A percentile compares a stretch with the other conserved stretches of the same genome.
phyloP scores from a whole-genome alignment of 2,888 invertebrate species.

The Ornithoptera alexandrae region DNA sequence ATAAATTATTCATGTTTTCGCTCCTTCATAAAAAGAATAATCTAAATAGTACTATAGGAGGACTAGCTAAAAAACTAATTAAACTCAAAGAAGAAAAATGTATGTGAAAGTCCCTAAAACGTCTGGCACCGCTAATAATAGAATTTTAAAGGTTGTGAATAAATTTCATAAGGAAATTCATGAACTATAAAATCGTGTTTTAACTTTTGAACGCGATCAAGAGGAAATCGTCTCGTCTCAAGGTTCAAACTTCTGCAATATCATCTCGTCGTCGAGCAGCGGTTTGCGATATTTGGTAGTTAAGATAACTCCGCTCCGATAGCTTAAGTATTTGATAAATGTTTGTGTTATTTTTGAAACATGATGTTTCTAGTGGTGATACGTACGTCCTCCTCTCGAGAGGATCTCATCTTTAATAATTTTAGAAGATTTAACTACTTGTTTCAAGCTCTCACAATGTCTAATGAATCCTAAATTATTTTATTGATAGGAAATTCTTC shows the following conservation, averaged over 20 bases:
- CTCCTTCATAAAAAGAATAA: too few relatives aligned
- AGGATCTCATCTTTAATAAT: too few relatives aligned
- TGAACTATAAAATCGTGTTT: constrained; percentile 16
- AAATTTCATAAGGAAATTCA: constrained; percentile 8
- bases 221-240: constrained; percentile 12
- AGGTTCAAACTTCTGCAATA: constrained; percentile 20
- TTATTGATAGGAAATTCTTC: too few relatives aligned
- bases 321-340: not conserved
- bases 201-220: constrained; percentile 6
- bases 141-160: not conserved
- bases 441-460: too few relatives aligned
- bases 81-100: too few relatives aligned
- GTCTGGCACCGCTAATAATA: not conserved
- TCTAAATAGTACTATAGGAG: too few relatives aligned
- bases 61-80: too few relatives aligned
- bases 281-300: constrained; percentile 19
- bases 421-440: too few relatives aligned
- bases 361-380: not conserved
- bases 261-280: constrained; percentile 10
- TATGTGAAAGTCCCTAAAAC: too few relatives aligned
- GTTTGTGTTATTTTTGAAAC: not conserved
- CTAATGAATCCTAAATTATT: too few relatives aligned
- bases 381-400: too few relatives aligned
- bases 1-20: too few relatives aligned
- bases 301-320: constrained; percentile 3